These are phyloP conservation scores for Collichthys lucidus DNA, from an alignment of 2,113 vertebrate species.

Conservation along the genomic window DNA sequence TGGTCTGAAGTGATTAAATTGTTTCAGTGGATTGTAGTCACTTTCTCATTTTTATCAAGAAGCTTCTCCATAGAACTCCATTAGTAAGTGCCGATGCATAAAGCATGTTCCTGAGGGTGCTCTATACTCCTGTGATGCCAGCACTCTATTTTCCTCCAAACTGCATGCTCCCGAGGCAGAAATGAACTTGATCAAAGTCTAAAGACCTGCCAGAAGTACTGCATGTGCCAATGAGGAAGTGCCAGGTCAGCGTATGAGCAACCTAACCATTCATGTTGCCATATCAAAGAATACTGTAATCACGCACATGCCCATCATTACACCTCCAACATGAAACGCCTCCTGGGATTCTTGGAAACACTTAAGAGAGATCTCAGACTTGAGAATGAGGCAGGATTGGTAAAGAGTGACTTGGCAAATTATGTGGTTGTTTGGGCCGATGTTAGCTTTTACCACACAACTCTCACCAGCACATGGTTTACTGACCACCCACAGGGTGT, in stretches of 20 bases:
- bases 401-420: conserved; percentile 38
- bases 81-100: background rate
- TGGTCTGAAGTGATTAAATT: background rate
- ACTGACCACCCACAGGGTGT: conserved; percentile 56
- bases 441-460: conserved; percentile 51
- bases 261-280: conserved; percentile 17
- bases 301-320: conserved; percentile 56
- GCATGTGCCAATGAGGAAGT: conserved; percentile 7
- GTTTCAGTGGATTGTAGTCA: background rate
- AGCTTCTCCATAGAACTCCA: background rate
- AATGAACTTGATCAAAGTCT: conserved; percentile 28
- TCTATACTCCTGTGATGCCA: background rate
- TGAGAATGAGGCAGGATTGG: conserved; percentile 39
- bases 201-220: conserved; percentile 36
- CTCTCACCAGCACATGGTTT: conserved; percentile 46
- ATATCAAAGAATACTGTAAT: conserved; percentile 50
- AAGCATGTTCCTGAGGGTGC: background rate
- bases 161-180: background rate
- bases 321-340: conserved; percentile 22
- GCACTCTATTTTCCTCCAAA: background rate
- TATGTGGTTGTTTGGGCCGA: conserved; percentile 44
- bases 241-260: conserved; percentile 58
- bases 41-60: background rate
- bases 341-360: conserved; percentile 53
- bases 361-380: conserved; percentile 52